phyloP scores from a whole-genome alignment of 1,140 invertebrate species.

The Leguminivora glycinivorella region DNA sequence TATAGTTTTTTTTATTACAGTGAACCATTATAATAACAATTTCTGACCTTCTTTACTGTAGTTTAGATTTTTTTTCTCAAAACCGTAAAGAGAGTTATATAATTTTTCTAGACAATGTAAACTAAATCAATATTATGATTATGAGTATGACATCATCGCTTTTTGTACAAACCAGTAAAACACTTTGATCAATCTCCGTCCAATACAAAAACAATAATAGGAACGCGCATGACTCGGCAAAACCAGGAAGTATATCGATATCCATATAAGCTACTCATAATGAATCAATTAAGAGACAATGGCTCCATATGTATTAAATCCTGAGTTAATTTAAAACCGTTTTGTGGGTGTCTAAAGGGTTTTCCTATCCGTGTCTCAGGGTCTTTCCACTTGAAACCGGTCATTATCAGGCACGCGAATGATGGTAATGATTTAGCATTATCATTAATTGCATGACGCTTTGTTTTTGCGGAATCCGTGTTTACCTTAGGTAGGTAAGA shows the following conservation, averaged over 20 bases:
- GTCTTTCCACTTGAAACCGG: conserved; percentile 4
- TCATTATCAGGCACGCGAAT: not conserved
- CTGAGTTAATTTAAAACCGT: conserved; percentile 9
- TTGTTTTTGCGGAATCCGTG: not conserved
- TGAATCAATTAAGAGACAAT: conserved; percentile 27
- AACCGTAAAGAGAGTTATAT: too few species aligned
- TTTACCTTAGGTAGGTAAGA: not conserved
- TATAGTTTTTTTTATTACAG: too few species aligned
- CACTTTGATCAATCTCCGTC: not conserved
- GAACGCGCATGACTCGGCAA: not conserved
- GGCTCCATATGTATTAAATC: conserved; percentile 10
- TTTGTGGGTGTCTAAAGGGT: conserved; percentile 18
- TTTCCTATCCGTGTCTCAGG: conserved; percentile 18
- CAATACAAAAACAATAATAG: conserved; percentile 3
- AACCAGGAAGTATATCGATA: conserved; percentile 9
- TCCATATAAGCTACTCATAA: conserved; percentile 14
- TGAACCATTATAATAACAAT: too few species aligned
- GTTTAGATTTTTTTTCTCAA: too few species aligned
- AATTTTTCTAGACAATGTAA: not conserved
- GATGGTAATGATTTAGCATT: conserved; percentile 1
- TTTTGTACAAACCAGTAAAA: not conserved
- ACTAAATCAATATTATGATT: not conserved
- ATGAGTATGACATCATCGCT: too few species aligned
- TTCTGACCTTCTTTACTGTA: too few species aligned
- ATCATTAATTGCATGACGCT: not conserved